Percentiles rank a stretch among this genome's conserved stretches.
Evolutionary conservation across 2,888 invertebrate species (phyloP).

Genomic region (Ophion ventricosus): DNA sequence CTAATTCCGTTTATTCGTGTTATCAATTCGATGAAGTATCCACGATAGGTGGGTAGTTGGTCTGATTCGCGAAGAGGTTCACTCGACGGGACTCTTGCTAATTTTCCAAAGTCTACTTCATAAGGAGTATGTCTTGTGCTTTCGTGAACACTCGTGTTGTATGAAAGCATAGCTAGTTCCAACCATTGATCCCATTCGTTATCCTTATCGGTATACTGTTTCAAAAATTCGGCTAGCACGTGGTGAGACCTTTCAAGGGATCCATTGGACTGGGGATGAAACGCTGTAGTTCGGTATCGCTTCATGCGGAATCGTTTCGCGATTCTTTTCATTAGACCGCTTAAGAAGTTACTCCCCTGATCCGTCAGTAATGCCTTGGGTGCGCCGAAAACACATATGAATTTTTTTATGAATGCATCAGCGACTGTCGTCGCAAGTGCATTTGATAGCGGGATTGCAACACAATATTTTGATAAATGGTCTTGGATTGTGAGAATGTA

Average conservation of each 20-base stretch:
- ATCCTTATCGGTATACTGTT: slow-evolving; percentile 39
- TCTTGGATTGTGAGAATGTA: no score
- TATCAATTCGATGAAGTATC: slow-evolving; percentile 46
- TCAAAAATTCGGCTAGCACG: slow-evolving; percentile 54
- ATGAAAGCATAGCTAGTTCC: slow-evolving; percentile 47
- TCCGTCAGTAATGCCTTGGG: slow-evolving; percentile 67
- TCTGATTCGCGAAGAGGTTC: slow-evolving; percentile 20
- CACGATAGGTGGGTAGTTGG: slow-evolving; percentile 30
- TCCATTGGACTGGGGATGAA: slow-evolving; percentile 54
- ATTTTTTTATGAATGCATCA: no score
- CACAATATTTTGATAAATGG: no score
- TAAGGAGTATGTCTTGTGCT: slow-evolving; percentile 46
- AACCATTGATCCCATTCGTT: slow-evolving; percentile 55
- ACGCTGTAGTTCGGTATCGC: slow-evolving; percentile 47
- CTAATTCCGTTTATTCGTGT: slow-evolving; percentile 43
- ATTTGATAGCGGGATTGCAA: no score
- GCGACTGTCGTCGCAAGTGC: no score
- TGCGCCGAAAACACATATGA: slow-evolving; percentile 64
- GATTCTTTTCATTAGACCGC: slow-evolving; percentile 61
- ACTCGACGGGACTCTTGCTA: slow-evolving; percentile 40
- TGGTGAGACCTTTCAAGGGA: slow-evolving; percentile 54
- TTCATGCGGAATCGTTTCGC: slow-evolving; percentile 64
- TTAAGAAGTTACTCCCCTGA: slow-evolving; percentile 68
- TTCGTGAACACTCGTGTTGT: slow-evolving; percentile 58
- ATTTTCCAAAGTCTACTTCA: slow-evolving; percentile 56